These are phyloP conservation scores for Caprella mutica DNA, from an alignment of 2,888 invertebrate genomes.

Conservation along the genomic window DNA sequence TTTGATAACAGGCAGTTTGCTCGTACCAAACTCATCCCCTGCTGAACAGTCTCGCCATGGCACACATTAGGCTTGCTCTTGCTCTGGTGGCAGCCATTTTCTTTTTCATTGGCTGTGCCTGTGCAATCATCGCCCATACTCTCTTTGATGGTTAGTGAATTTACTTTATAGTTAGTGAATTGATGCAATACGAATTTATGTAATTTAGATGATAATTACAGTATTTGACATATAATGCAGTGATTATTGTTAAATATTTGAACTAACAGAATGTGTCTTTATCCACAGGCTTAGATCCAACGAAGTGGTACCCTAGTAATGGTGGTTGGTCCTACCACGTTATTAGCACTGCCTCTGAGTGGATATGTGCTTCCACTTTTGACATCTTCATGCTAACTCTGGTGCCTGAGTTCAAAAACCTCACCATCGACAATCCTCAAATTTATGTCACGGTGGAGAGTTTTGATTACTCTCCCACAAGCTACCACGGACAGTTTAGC, in stretches of 20 bases:
- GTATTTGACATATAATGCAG: no score
- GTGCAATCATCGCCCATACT: slow-evolving; percentile 41
- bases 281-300: slow-evolving; percentile 29
- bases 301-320: slow-evolving; percentile 47
- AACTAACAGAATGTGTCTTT: background rate
- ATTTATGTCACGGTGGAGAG: slow-evolving; percentile 35
- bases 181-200: no score
- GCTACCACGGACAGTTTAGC: background rate
- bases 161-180: background rate
- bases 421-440: slow-evolving; percentile 48
- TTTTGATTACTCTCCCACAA: background rate
- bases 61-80: slow-evolving; percentile 47
- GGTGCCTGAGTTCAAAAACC: slow-evolving; percentile 52
- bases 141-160: slow-evolving; percentile 40
- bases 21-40: slow-evolving; percentile 50
- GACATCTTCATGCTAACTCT: slow-evolving; percentile 53
- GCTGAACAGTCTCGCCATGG: slow-evolving; percentile 45
- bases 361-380: slow-evolving; percentile 53
- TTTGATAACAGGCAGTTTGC: slow-evolving; percentile 47
- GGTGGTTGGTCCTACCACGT: slow-evolving; percentile 56
- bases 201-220: no score
- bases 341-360: slow-evolving; percentile 53
- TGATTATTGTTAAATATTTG: no score
- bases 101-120: slow-evolving; percentile 39
- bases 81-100: slow-evolving; percentile 46